Percentiles rank a stretch among this genome's conserved stretches.
phyloP scores from a whole-genome alignment of 2,888 invertebrate species.

The Pasiphila rectangulata region DNA sequence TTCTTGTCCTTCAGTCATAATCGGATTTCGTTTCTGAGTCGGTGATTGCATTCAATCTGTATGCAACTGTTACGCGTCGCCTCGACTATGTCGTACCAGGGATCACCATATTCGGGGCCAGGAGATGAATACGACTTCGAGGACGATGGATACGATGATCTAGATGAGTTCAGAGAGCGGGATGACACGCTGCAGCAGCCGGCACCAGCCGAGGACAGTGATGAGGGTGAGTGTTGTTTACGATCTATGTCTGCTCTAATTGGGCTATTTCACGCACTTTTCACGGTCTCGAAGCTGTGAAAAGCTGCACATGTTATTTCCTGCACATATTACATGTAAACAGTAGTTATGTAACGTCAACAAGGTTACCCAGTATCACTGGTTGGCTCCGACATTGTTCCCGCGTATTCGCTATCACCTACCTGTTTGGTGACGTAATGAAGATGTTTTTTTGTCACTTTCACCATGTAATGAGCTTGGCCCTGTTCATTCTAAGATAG shows the following conservation, averaged over 20 bases:
- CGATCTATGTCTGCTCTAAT: constrained; percentile 50
- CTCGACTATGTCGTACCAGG: constrained; percentile 84
- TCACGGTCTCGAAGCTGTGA: neutral
- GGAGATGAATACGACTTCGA: constrained; percentile 87
- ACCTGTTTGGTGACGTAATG: constrained; percentile 67
- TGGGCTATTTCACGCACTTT: constrained; percentile 51
- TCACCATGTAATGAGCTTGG: constrained; percentile 45
- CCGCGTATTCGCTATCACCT: constrained; percentile 56
- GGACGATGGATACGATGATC: constrained; percentile 86
- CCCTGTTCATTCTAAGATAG: constrained; percentile 18
- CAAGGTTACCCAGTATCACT: constrained; percentile 47
- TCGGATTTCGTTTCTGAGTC: constrained; percentile 63
- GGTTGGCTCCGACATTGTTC: constrained; percentile 44
- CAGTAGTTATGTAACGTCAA: constrained; percentile 54
- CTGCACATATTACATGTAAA: constrained; percentile 45
- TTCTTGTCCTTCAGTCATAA: constrained; percentile 44
- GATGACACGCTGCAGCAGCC: constrained; percentile 77
- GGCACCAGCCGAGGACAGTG: constrained; percentile 82
- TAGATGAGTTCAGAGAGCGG: constrained; percentile 84
- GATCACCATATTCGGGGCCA: constrained; percentile 84
- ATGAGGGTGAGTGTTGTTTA: constrained; percentile 79
- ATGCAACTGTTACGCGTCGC: constrained; percentile 80
- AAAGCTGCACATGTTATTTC: constrained; percentile 21
- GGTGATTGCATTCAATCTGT: constrained; percentile 72
- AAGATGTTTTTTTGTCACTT: constrained; percentile 52